Evolutionary conservation across 2,888 invertebrate genomes (phyloP).

Genomic region (Drosophila pseudotalamancana): DNA sequence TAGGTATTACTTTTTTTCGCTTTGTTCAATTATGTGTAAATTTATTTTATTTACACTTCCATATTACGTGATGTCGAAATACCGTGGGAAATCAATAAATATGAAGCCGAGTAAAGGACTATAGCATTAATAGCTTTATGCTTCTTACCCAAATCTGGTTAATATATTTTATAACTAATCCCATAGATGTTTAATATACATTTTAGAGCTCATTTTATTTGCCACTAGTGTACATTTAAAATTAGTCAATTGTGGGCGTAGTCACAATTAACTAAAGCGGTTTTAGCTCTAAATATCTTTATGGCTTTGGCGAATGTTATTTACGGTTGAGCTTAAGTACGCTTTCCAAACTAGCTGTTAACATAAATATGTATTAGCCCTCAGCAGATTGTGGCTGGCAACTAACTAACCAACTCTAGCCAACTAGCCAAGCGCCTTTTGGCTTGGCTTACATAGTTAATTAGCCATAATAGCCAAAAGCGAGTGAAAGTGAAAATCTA

Average conservation of each 20-base stretch:
- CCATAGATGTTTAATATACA: no score
- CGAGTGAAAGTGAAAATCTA: conserved; percentile 73
- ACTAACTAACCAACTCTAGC: background rate
- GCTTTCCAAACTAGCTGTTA: conserved; percentile 28
- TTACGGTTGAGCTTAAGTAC: conserved; percentile 11
- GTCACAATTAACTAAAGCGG: no score
- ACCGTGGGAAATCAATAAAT: conserved; percentile 6
- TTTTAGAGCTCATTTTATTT: no score
- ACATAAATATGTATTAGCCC: conserved; percentile 17
- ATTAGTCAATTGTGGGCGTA: no score
- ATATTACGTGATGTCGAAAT: conserved; percentile 58
- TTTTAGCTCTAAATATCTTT: no score
- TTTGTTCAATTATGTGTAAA: conserved; percentile 25
- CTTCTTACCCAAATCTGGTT: no score
- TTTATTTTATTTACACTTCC: conserved; percentile 2
- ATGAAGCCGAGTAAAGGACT: background rate
- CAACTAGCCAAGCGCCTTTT: conserved; percentile 19
- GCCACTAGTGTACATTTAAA: no score
- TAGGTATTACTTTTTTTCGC: no score
- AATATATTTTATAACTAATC: no score
- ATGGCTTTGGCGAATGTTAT: conserved; percentile 3
- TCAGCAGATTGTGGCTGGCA: background rate
- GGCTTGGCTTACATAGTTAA: conserved; percentile 53
- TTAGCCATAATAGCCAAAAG: conserved; percentile 59
- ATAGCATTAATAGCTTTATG: no score